Evolutionary conservation across 2,888 invertebrate genomes (phyloP).

Genomic region (Pandemis cinnamomeana): DNA sequence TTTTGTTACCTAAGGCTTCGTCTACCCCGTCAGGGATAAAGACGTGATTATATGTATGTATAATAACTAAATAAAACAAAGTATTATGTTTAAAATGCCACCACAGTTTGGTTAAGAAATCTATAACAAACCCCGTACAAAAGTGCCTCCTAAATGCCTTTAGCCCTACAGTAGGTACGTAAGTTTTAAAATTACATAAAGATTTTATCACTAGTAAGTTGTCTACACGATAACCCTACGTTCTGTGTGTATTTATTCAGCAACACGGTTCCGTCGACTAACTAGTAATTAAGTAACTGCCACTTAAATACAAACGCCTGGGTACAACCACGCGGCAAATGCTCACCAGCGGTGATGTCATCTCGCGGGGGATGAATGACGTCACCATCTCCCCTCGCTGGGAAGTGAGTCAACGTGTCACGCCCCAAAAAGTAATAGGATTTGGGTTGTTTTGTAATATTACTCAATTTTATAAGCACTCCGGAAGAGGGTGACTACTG

Average conservation of each 20-base stretch:
- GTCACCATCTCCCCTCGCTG: slow-evolving; percentile 62
- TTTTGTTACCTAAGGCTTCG: too few relatives aligned
- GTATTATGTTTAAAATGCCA: too few relatives aligned
- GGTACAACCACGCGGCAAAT: slow-evolving; percentile 46
- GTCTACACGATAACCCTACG: not conserved
- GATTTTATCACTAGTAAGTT: too few relatives aligned
- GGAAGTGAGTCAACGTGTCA: slow-evolving; percentile 74
- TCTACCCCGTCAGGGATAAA: too few relatives aligned
- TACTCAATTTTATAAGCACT: slow-evolving; percentile 1
- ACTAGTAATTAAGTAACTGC: slow-evolving; percentile 5
- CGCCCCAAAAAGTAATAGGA: slow-evolving; percentile 52
- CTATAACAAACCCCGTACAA: too few relatives aligned
- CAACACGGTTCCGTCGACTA: not conserved
- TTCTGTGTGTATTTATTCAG: not conserved
- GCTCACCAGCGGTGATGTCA: slow-evolving; percentile 65
- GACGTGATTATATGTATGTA: too few relatives aligned
- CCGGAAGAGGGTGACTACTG: not conserved
- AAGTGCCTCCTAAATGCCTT: too few relatives aligned
- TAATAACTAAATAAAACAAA: too few relatives aligned
- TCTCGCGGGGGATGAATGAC: slow-evolving; percentile 71
- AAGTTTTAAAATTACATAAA: too few relatives aligned
- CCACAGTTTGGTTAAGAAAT: too few relatives aligned
- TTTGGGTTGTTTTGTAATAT: slow-evolving; percentile 31
- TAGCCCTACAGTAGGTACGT: too few relatives aligned
- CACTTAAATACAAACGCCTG: slow-evolving; percentile 48